A percentile compares a stretch with the other conserved stretches of the same genome.
phyloP scores from a whole-genome alignment of 2,797 vertebrate species.

The Myotis vivesi region DNA sequence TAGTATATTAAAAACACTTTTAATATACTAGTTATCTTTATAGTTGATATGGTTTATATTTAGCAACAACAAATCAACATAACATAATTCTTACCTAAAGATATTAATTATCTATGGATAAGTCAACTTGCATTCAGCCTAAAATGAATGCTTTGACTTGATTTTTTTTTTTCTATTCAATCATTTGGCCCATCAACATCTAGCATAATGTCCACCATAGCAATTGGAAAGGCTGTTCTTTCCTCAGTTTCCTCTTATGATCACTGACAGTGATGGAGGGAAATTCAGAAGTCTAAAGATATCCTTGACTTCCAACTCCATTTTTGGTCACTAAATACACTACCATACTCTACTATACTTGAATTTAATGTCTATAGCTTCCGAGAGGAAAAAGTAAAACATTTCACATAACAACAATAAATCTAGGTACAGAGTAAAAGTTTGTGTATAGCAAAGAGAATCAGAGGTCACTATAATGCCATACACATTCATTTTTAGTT shows the following conservation, averaged over 20 bases:
- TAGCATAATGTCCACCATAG: not conserved
- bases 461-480: not conserved
- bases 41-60: not conserved
- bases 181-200: not conserved
- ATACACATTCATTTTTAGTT: not conserved
- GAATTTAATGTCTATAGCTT: not conserved
- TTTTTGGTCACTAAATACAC: not conserved
- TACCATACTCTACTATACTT: too few species aligned
- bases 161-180: not conserved
- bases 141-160: not conserved
- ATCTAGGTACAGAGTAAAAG: not conserved
- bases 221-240: not conserved
- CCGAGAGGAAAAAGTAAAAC: not conserved
- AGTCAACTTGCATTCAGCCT: not conserved
- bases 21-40: not conserved
- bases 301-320: not conserved
- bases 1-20: constrained; percentile 18
- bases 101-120: not conserved
- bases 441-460: not conserved
- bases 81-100: not conserved
- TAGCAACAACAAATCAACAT: not conserved
- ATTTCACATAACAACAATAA: not conserved
- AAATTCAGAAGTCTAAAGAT: not conserved
- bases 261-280: not conserved
- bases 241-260: not conserved